Conservation (phyloP, 37 sponge, comb jelly and placozoan species). For the Agelas oroides region DNA sequence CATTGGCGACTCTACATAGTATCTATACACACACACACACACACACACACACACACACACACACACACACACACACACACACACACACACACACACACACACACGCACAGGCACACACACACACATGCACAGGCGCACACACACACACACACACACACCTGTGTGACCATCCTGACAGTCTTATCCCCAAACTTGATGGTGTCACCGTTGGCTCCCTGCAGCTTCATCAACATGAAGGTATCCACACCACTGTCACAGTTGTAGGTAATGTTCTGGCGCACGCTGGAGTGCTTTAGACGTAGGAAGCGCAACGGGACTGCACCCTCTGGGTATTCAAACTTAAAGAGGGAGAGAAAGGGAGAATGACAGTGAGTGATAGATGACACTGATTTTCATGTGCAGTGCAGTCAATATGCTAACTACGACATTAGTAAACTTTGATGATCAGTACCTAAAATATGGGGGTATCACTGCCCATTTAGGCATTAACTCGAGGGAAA, state of each 20-base stretch:
- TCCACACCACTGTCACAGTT: constrained; percentile 58
- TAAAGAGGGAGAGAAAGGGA: neutral
- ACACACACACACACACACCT: constrained; percentile 13
- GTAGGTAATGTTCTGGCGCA: constrained; percentile 75
- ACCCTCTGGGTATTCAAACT: constrained; percentile 58
- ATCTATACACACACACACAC: no score
- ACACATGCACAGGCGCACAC: no score
- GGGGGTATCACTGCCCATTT: no score
- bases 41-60: no score
- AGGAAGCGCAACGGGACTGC: constrained; percentile 53
- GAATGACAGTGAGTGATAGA: neutral
- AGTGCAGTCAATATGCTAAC: no score
- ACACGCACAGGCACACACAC: no score
- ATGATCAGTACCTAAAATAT: no score
- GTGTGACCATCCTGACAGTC: constrained; percentile 59
- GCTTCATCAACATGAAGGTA: constrained; percentile 40
- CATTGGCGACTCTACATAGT: no score
- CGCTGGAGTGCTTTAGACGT: constrained; percentile 53
- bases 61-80: no score
- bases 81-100: no score
- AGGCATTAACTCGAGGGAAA: no score
- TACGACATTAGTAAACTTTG: no score
- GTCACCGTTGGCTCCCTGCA: constrained; percentile 51
- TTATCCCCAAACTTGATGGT: constrained; percentile 53
- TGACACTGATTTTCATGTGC: neutral